A percentile compares a stretch with the other conserved stretches of the same genome.
Evolutionary conservation across 2,888 invertebrate species (phyloP).

Genomic region (Galerucella calmariensis): DNA sequence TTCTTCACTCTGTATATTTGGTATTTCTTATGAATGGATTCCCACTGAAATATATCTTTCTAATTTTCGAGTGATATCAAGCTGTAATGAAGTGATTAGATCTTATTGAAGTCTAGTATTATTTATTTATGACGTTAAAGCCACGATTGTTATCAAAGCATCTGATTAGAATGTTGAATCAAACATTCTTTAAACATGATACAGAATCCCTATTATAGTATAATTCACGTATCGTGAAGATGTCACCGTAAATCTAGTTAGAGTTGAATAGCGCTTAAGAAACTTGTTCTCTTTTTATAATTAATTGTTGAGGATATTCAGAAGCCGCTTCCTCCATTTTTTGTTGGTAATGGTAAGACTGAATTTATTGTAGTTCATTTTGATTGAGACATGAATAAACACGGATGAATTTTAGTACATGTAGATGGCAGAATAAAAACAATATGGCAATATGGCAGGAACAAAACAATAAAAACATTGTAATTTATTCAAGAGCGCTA

Average conservation of each 20-base stretch:
- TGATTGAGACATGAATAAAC: background rate
- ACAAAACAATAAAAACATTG: too few relatives aligned
- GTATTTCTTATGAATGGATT: too few relatives aligned
- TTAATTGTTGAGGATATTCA: constrained; percentile 21
- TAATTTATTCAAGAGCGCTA: too few relatives aligned
- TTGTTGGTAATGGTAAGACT: background rate
- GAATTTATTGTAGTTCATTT: background rate
- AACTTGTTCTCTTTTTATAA: constrained; percentile 43
- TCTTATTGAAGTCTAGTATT: background rate
- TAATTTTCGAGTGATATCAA: too few relatives aligned
- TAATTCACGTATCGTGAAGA: constrained; percentile 49
- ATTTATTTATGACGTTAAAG: constrained; percentile 6
- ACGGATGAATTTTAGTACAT: background rate
- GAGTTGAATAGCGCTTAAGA: constrained; percentile 30
- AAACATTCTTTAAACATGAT: constrained; percentile 25
- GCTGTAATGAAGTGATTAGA: too few relatives aligned
- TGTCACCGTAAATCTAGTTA: constrained; percentile 43
- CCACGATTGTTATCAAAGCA: constrained; percentile 16
- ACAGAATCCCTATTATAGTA: constrained; percentile 30
- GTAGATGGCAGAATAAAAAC: too few relatives aligned
- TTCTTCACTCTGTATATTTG: too few relatives aligned
- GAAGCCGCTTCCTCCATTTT: background rate
- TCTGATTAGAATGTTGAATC: constrained; percentile 30
- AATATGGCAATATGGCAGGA: too few relatives aligned
- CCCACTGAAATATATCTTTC: too few relatives aligned